Percentiles rank a stretch among this genome's conserved stretches.
phyloP scores from a whole-genome alignment of 2,113 vertebrate genomes.

The Peromyscus californicus region DNA sequence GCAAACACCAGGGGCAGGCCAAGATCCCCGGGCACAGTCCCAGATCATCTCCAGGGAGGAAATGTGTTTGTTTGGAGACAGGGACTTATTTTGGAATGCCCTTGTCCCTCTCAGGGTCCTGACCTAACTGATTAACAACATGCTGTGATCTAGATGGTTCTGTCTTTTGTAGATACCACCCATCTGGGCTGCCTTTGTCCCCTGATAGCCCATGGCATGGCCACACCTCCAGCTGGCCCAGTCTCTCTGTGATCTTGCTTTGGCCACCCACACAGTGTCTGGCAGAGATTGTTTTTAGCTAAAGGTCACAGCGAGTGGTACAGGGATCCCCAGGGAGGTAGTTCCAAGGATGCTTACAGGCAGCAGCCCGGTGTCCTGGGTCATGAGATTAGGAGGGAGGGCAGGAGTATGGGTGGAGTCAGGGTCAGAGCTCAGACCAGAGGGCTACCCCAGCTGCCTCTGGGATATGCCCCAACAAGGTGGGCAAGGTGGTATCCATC shows the following conservation, averaged over 20 bases:
- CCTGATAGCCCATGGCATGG: neutral
- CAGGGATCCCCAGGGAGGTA: neutral
- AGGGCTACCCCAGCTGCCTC: neutral
- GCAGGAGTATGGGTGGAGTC: too few species aligned
- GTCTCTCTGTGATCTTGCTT: neutral
- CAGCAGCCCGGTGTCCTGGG: neutral
- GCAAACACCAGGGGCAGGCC: neutral
- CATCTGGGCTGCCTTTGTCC: neutral
- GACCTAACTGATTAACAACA: neutral
- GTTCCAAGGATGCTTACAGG: neutral
- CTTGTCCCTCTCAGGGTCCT: neutral
- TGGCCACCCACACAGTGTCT: neutral
- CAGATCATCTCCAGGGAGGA: neutral
- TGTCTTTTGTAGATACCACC: neutral
- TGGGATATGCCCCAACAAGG: neutral
- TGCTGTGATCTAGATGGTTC: neutral
- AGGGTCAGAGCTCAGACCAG: neutral
- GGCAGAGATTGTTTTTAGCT: constrained; percentile 60
- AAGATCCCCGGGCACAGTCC: neutral
- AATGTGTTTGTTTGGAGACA: neutral
- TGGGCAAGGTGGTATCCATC: neutral
- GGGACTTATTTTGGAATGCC: neutral
- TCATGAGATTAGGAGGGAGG: neutral
- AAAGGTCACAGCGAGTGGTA: constrained; percentile 61
- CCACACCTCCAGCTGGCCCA: neutral